Percentiles rank a stretch among this genome's conserved stretches.
phyloP scores from a whole-genome alignment of 2,113 vertebrate genomes.

The Brachionichthys hirsutus region DNA sequence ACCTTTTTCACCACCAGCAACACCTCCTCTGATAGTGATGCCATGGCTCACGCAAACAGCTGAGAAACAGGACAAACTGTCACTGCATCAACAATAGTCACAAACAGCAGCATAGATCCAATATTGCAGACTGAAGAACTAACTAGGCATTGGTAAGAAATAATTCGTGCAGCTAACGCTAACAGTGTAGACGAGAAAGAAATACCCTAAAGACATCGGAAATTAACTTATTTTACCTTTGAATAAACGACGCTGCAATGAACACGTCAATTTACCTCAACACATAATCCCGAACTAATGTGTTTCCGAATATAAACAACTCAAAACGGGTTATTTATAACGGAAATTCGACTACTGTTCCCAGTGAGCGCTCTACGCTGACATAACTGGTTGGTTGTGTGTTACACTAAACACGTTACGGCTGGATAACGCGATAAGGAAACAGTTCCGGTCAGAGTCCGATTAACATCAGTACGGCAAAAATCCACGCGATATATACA shows the following conservation, averaged over 20 bases:
- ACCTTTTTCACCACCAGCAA: conserved; percentile 94
- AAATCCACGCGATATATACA: too few species aligned
- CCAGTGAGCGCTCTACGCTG: conserved; percentile 24
- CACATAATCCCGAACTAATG: conserved; percentile 16
- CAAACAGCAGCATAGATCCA: too few species aligned
- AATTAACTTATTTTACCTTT: conserved; percentile 63
- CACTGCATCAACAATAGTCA: neutral
- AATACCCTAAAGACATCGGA: conserved; percentile 41
- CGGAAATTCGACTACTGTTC: conserved; percentile 24
- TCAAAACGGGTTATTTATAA: conserved; percentile 9
- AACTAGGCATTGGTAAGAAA: neutral
- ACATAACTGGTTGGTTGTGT: conserved; percentile 58
- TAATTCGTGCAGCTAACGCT: conserved; percentile 37
- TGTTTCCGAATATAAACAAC: conserved; percentile 1
- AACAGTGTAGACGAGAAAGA: conserved; percentile 36
- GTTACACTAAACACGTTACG: conserved; percentile 52
- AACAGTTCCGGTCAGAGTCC: conserved; percentile 26
- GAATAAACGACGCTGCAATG: conserved; percentile 24
- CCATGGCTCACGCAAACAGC: conserved; percentile 77
- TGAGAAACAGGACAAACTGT: conserved; percentile 4
- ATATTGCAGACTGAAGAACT: neutral
- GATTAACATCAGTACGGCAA: neutral
- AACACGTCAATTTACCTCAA: conserved; percentile 17
- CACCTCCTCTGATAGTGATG: conserved; percentile 96
- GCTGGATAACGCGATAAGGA: neutral